Conservation (phyloP, 35 echinoderm and acorn worm genomes). For the Eucidaris tribuloides region DNA sequence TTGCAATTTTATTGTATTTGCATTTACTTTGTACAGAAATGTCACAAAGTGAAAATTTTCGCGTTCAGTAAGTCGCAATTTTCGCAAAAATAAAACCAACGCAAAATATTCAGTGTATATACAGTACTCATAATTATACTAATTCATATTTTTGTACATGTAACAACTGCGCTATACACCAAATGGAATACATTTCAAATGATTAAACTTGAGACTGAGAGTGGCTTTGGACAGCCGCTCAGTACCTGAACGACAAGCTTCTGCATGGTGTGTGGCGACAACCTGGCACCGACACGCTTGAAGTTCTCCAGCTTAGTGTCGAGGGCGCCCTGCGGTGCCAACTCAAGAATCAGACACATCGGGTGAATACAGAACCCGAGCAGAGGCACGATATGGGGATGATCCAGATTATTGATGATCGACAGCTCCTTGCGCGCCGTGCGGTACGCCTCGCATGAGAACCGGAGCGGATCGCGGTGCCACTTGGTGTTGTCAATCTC, state of each 20-base stretch:
- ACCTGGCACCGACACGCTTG: conserved; percentile 75
- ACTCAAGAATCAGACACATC: conserved; percentile 84
- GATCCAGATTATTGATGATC: conserved; percentile 77
- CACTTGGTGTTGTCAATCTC: conserved; percentile 90
- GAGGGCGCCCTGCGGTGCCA: conserved; percentile 78
- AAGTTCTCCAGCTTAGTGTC: conserved; percentile 81
- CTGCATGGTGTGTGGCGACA: conserved; percentile 59
- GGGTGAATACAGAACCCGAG: conserved; percentile 83
- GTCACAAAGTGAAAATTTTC: too few relatives aligned
- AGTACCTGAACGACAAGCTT: conserved; percentile 82
- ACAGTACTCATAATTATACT: too few relatives aligned
- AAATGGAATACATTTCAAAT: too few relatives aligned
- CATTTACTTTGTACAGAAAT: too few relatives aligned
- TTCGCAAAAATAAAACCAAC: too few relatives aligned
- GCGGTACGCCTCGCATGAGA: conserved; percentile 79
- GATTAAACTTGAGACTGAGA: too few relatives aligned
- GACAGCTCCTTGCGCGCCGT: conserved; percentile 85
- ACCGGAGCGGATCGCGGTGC: conserved; percentile 70
- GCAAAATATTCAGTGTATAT: too few relatives aligned
- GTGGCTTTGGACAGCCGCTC: background rate
- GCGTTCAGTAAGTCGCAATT: too few relatives aligned
- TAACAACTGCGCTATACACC: background rate
- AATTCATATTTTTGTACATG: background rate
- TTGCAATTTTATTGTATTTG: too few relatives aligned
- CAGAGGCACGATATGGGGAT: conserved; percentile 79